Base-by-base conservation (phyloP, 2,797 vertebrate genomes). In the Podarcis lilfordi region DNA sequence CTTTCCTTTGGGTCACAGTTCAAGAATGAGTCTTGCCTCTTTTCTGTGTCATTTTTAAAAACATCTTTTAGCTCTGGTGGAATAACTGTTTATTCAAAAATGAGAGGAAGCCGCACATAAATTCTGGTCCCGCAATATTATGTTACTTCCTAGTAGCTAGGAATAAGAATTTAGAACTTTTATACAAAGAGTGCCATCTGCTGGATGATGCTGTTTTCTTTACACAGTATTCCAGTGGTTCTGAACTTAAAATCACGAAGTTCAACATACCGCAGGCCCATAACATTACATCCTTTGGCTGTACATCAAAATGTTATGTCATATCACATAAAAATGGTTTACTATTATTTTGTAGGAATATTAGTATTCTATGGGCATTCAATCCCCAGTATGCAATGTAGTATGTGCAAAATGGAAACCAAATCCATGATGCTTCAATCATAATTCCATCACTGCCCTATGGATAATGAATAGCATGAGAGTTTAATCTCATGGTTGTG, bases 181-280 rank as follows among this genome's bases (percentile, higher is more conserved):
- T 25, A 37, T 78, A 61, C 23, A 13, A 66, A 86, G 55, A 59
- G 29, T 68, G 86, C 86, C 88, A 85, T 40, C 90, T 90, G 74
- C 43, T 80, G 90, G 88, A 19, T 10, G 68, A 15, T 72, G 27
- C 59, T 17, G 17, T 69, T 59, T 61, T 29, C 50, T 55, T 55
- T 55, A 55, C 1, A 55, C 50, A 15, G 50, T 55, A 55, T 15
- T 55, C 50, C 8, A 8, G 17, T 8, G 17, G 27, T 74, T 75
- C 13, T 27, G 45, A 61, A 75, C 4, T 59, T 61, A 27, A n/a
- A 8, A 75, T 55, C 59, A 32, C 13, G 8, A 71, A n/a, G 8
- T 43, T 69, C 43, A 71, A 45, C 3, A n/a, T 50, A 21, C 29
- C 25, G 19, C 29, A 37, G n/a, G 43, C 64, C 13, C 50, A n/a